Evolutionary conservation across 1,140 invertebrate genomes (phyloP).

Genomic region (Pomacea maculata): DNA sequence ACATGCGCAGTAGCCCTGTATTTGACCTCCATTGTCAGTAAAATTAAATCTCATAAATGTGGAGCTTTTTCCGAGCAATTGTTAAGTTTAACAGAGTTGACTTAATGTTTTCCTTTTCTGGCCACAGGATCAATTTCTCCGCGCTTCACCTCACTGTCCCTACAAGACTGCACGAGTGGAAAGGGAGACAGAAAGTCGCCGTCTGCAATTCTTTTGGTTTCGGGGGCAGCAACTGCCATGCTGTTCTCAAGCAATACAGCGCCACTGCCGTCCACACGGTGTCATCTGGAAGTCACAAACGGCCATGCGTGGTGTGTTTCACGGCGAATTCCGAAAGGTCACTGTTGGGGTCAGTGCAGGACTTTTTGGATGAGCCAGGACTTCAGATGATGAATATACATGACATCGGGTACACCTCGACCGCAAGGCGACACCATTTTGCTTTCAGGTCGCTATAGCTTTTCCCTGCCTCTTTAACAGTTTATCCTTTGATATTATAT

Average conservation of each 20-base stretch:
- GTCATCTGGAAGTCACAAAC: neutral
- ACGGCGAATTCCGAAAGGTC: slow-evolving; percentile 18
- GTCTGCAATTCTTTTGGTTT: slow-evolving; percentile 54
- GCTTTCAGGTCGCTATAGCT: slow-evolving; percentile 17
- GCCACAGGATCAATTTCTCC: slow-evolving; percentile 32
- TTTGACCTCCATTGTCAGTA: no score
- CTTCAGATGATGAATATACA: slow-evolving; percentile 13
- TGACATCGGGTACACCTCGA: slow-evolving; percentile 36
- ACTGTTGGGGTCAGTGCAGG: slow-evolving; percentile 14
- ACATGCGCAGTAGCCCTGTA: no score
- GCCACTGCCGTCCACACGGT: slow-evolving; percentile 31
- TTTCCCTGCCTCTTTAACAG: no score
- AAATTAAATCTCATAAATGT: no score
- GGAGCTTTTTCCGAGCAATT: no score
- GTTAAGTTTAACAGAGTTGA: no score
- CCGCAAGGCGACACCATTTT: slow-evolving; percentile 32
- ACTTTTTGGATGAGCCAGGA: slow-evolving; percentile 12
- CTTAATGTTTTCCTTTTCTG: no score
- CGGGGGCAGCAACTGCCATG: slow-evolving; percentile 52
- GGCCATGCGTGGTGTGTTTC: slow-evolving; percentile 12
- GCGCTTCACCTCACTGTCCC: slow-evolving; percentile 38
- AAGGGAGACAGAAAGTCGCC: slow-evolving; percentile 51
- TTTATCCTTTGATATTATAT: no score
- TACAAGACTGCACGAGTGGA: slow-evolving; percentile 42
- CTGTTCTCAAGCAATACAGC: slow-evolving; percentile 31